Evolutionary conservation across 2,888 invertebrate species (phyloP).

Genomic region (Zeuzera pyrina): DNA sequence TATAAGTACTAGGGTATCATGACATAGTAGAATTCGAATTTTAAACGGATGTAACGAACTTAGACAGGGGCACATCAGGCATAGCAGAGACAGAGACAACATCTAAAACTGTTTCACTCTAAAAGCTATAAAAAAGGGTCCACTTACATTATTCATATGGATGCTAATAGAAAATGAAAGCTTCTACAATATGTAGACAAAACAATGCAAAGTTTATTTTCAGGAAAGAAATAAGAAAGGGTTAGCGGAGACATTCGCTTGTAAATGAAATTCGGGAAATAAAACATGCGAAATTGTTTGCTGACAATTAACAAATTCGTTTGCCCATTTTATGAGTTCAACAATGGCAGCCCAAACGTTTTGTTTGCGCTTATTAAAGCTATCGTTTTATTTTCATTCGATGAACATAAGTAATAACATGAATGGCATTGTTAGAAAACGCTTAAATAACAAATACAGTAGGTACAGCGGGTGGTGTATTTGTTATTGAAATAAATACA

Average conservation of each 20-base stretch:
- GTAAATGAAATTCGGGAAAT: conserved; percentile 24
- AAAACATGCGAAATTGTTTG: conserved; percentile 22
- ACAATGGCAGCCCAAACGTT: conserved; percentile 12
- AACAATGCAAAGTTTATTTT: conserved; percentile 35
- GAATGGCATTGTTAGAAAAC: too few species aligned
- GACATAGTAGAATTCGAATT: conserved; percentile 4
- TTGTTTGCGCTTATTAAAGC: background rate
- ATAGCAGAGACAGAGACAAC: conserved; percentile 17
- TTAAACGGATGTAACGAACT: conserved; percentile 8
- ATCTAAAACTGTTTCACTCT: conserved; percentile 11
- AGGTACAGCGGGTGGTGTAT: too few species aligned
- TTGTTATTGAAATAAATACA: too few species aligned
- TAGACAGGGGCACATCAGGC: conserved; percentile 14
- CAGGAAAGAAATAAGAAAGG: too few species aligned
- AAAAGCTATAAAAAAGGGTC: conserved; percentile 20
- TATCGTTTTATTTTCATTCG: too few species aligned
- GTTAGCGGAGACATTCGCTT: too few species aligned
- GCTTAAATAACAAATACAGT: too few species aligned
- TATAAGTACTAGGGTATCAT: conserved; percentile 14
- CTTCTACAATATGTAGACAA: conserved; percentile 33
- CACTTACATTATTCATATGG: conserved; percentile 42
- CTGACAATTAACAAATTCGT: conserved; percentile 30
- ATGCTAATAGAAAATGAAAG: conserved; percentile 40
- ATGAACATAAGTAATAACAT: too few species aligned
- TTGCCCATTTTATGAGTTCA: conserved; percentile 23